phyloP scores from a whole-genome alignment of 2,888 invertebrate species.

The Eristalinus sepulchralis region DNA sequence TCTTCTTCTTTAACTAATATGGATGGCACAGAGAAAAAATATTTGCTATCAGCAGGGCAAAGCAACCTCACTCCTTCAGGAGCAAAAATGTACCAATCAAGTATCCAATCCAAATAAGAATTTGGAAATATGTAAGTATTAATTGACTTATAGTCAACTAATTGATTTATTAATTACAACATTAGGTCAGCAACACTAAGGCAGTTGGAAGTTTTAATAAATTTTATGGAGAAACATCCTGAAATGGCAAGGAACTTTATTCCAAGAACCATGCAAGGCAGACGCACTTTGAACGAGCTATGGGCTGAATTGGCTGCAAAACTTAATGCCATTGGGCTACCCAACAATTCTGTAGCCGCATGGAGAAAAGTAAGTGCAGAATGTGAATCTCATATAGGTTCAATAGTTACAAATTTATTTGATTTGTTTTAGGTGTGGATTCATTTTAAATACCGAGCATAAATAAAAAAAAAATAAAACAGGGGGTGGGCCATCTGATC shows the following conservation, averaged over 20 bases:
- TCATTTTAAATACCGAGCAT: conserved; percentile 3
- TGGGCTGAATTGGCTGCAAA: conserved; percentile 16
- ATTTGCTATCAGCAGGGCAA: not conserved
- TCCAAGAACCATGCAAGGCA: not conserved
- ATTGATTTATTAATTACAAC: no score
- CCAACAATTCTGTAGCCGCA: not conserved
- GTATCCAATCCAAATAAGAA: not conserved
- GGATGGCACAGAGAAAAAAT: no score
- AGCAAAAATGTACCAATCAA: not conserved
- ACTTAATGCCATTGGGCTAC: conserved; percentile 14
- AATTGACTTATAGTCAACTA: no score
- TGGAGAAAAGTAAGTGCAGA: not conserved
- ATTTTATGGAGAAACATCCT: not conserved
- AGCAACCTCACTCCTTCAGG: not conserved
- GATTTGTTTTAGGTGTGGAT: not conserved
- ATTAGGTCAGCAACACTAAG: not conserved
- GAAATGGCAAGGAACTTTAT: not conserved
- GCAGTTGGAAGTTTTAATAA: not conserved
- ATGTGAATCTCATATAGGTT: no score
- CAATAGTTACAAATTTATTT: not conserved
- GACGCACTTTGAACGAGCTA: conserved; percentile 4
- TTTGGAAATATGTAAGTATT: no score
- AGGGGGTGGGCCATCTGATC: not conserved
- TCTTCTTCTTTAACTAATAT: not conserved
- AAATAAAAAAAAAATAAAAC: conserved; percentile 4